Conservation (phyloP, 1,140 invertebrate genomes). For the Bombus turneri region DNA sequence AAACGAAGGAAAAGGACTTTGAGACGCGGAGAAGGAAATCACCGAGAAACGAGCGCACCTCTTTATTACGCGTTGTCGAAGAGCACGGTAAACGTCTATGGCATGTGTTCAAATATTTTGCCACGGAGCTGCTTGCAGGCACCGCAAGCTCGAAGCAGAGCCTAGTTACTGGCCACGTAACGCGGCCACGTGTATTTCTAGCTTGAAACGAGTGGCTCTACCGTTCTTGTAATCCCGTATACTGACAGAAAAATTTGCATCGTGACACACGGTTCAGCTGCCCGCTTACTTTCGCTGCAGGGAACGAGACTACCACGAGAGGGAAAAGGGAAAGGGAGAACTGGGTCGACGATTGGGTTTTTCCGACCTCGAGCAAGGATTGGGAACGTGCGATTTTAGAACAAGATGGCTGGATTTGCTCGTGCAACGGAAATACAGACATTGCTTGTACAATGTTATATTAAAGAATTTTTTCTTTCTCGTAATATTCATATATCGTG, state of each 20-base stretch:
- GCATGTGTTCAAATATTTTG: constrained; percentile 74
- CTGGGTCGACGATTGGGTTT: constrained; percentile 2
- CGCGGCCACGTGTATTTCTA: constrained; percentile 15
- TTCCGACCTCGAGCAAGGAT: not conserved
- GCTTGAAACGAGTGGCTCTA: not conserved
- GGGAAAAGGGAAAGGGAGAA: not conserved
- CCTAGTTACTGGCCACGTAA: constrained; percentile 16
- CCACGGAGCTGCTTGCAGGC: constrained; percentile 9
- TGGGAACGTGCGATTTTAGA: not conserved
- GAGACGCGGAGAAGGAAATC: constrained; percentile 67
- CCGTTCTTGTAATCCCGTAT: not conserved
- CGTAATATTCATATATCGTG: not conserved
- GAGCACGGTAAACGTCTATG: constrained; percentile 71
- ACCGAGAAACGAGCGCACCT: constrained; percentile 73
- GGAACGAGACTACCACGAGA: not conserved
- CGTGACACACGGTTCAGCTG: not conserved
- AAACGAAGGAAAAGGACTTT: constrained; percentile 42
- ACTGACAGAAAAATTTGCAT: constrained; percentile 3
- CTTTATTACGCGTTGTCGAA: constrained; percentile 72
- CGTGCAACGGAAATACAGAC: not conserved
- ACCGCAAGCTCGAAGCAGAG: constrained; percentile 4
- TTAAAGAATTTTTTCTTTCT: not conserved
- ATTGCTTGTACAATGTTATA: not conserved
- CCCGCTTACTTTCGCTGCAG: not conserved
- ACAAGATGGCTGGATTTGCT: not conserved